Percentiles rank a stretch among this genome's conserved stretches.
Conservation (phyloP, 2,888 invertebrate genomes). For the Cremastobaeus sp. region DNA sequence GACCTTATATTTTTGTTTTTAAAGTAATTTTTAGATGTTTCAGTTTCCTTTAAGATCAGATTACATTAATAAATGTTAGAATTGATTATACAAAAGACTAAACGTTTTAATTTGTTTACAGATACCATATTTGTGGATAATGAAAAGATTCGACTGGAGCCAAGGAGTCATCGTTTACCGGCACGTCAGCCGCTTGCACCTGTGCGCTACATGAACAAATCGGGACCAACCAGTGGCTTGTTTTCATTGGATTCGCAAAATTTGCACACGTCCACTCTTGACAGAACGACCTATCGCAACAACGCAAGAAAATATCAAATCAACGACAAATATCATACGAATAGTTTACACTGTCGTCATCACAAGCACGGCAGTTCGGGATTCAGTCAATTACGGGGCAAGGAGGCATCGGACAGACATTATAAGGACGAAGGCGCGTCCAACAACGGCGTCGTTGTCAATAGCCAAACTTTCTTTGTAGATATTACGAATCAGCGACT, state of each 20-base stretch:
- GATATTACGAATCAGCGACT: constrained; percentile 66
- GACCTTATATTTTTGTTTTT: too few species aligned
- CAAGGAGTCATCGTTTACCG: constrained; percentile 71
- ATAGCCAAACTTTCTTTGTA: constrained; percentile 62
- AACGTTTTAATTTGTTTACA: constrained; percentile 17
- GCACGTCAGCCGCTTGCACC: constrained; percentile 63
- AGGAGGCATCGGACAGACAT: constrained; percentile 51
- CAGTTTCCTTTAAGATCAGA: too few species aligned
- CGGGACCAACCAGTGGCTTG: constrained; percentile 56
- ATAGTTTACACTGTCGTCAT: constrained; percentile 71
- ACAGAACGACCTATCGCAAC: constrained; percentile 71
- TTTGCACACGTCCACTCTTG: constrained; percentile 73
- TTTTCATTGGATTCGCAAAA: constrained; percentile 64
- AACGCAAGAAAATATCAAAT: constrained; percentile 69
- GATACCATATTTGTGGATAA: constrained; percentile 68
- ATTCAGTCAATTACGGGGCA: constrained; percentile 50
- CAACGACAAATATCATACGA: constrained; percentile 67
- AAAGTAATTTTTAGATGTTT: too few species aligned
- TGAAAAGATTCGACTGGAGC: constrained; percentile 69
- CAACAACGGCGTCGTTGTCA: constrained; percentile 65
- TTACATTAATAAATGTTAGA: too few species aligned
- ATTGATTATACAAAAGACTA: too few species aligned
- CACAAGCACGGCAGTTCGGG: constrained; percentile 70
- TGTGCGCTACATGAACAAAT: constrained; percentile 56
- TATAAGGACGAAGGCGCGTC: constrained; percentile 35